Conservation (phyloP, 1,140 invertebrate genomes). For the Mesaphorura yosii region DNA sequence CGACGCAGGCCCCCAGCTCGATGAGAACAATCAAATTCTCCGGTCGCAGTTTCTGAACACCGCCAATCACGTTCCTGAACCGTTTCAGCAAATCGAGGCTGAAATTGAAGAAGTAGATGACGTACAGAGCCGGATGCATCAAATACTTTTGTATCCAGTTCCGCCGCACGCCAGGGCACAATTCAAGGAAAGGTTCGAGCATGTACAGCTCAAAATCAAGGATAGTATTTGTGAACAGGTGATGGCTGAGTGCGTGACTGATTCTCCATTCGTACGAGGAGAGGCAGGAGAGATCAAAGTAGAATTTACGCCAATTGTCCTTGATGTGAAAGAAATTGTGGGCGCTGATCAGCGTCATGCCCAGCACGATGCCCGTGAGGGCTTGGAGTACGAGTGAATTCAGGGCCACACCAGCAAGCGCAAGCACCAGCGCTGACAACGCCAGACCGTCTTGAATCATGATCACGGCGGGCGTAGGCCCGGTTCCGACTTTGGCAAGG, state of each 20-base stretch:
- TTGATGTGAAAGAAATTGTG: conserved; percentile 74
- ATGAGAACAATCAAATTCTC: conserved; percentile 20
- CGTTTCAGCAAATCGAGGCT: conserved; percentile 35
- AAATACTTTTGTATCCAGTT: conserved; percentile 37
- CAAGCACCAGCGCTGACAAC: conserved; percentile 14
- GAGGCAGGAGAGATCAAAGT: conserved; percentile 57
- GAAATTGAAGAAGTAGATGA: conserved; percentile 41
- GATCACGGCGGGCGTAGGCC: conserved; percentile 21
- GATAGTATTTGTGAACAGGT: conserved; percentile 61
- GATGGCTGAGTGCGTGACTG: conserved; percentile 35
- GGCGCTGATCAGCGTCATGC: conserved; percentile 44
- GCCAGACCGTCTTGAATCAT: conserved; percentile 30
- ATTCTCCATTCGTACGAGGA: conserved; percentile 53
- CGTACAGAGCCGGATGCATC: conserved; percentile 41
- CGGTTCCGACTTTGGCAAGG: conserved; percentile 30
- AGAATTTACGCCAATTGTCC: conserved; percentile 70
- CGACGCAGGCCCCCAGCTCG: conserved; percentile 12
- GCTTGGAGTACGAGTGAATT: conserved; percentile 17
- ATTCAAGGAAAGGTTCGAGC: conserved; percentile 57
- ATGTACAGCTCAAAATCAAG: conserved; percentile 57
- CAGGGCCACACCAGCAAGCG: conserved; percentile 1
- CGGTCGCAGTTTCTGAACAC: conserved; percentile 21
- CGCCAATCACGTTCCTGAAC: conserved; percentile 11
- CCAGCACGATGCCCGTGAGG: conserved; percentile 44
- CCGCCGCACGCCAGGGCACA: conserved; percentile 45